Evolutionary conservation across 2,888 invertebrate species (phyloP).

Genomic region (Desoria tigrina): DNA sequence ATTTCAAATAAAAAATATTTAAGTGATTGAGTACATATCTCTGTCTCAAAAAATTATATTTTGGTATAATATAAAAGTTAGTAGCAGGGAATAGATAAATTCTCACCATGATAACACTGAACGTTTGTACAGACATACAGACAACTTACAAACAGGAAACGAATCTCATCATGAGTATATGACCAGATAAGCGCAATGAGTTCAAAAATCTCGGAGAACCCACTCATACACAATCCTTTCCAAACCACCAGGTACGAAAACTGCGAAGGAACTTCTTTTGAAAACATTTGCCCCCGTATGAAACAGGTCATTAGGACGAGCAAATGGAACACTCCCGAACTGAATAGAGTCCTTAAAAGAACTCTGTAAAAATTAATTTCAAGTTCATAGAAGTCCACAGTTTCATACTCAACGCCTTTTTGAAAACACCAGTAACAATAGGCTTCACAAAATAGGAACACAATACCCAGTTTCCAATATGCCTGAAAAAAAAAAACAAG

Average conservation of each 20-base stretch:
- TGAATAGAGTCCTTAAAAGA: slow-evolving; percentile 39
- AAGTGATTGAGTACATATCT: not conserved
- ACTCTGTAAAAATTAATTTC: slow-evolving; percentile 52
- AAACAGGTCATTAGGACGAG: slow-evolving; percentile 28
- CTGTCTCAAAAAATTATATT: no score
- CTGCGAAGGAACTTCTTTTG: slow-evolving; percentile 15
- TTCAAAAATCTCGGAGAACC: slow-evolving; percentile 48
- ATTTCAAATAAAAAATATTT: not conserved
- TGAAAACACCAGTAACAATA: slow-evolving; percentile 67
- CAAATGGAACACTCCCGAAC: slow-evolving; percentile 38
- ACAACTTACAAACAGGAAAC: slow-evolving; percentile 44
- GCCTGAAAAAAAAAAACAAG: slow-evolving; percentile 59
- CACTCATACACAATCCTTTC: slow-evolving; percentile 49
- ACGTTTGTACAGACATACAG: slow-evolving; percentile 45
- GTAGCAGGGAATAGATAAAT: no score
- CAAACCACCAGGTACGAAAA: slow-evolving; percentile 43
- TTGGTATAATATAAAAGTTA: no score
- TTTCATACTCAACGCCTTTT: slow-evolving; percentile 43
- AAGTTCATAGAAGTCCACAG: slow-evolving; percentile 47
- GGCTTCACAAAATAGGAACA: slow-evolving; percentile 77
- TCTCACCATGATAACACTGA: slow-evolving; percentile 44
- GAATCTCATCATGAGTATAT: slow-evolving; percentile 35
- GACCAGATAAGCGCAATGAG: slow-evolving; percentile 49
- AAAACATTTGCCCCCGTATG: slow-evolving; percentile 5
- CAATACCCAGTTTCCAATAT: slow-evolving; percentile 77